Conservation (phyloP, 2,888 invertebrate species). For the Heteropelma amictum region DNA sequence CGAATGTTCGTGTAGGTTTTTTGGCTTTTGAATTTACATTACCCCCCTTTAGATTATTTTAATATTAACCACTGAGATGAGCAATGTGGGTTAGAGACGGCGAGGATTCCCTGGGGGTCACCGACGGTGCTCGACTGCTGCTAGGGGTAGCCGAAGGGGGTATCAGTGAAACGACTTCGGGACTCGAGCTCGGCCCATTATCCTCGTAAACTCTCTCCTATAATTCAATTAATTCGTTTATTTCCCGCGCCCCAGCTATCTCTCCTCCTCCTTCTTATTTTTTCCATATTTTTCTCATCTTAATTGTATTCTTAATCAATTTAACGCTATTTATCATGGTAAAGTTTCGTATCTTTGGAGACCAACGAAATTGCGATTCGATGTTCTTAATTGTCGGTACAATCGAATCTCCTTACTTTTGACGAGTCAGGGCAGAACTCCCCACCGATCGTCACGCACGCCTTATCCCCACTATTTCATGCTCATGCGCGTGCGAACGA, state of each 20-base stretch:
- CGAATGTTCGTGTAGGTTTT: not conserved
- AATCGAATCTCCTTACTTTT: too few species aligned
- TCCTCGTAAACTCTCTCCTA: constrained; percentile 75
- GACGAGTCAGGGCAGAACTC: too few species aligned
- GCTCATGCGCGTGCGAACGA: too few species aligned
- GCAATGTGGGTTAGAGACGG: constrained; percentile 80
- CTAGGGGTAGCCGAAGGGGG: constrained; percentile 81
- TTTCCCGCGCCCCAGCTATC: constrained; percentile 30
- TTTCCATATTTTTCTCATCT: constrained; percentile 10
- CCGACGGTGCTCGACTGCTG: constrained; percentile 79
- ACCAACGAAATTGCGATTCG: too few species aligned
- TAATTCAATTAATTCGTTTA: constrained; percentile 68
- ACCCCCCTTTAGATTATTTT: not conserved
- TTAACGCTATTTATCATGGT: too few species aligned
- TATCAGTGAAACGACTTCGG: constrained; percentile 85
- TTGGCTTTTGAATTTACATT: not conserved
- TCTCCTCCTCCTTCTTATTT: constrained; percentile 4
- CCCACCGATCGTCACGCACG: too few species aligned
- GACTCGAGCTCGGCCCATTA: constrained; percentile 78
- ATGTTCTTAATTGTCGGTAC: too few species aligned
- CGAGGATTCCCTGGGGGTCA: constrained; percentile 79
- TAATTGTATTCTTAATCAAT: not conserved
- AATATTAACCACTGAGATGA: constrained; percentile 58
- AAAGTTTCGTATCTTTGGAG: too few species aligned
- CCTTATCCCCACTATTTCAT: too few species aligned